Evolutionary conservation across 2,888 invertebrate species (phyloP).

Genomic region (Noctua janthe): DNA sequence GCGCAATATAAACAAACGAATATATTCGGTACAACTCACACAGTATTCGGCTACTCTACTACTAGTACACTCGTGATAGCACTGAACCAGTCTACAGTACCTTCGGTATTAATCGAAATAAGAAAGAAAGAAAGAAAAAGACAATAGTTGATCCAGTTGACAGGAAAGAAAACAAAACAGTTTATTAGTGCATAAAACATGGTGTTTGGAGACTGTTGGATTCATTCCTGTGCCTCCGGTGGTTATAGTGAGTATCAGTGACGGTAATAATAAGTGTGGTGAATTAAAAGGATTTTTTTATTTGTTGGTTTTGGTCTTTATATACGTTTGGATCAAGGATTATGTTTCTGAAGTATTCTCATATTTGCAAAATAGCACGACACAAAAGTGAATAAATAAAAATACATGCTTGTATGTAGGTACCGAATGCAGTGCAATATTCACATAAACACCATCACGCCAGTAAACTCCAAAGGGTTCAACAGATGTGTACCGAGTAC

Average conservation of each 20-base stretch:
- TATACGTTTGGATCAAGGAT: neutral
- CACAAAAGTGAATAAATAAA: neutral
- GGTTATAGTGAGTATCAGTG: slow-evolving; percentile 68
- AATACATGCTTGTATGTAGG: neutral
- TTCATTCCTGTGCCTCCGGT: slow-evolving; percentile 75
- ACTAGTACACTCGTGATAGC: neutral
- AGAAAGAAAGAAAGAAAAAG: neutral
- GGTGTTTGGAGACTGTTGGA: slow-evolving; percentile 87
- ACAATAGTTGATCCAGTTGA: neutral
- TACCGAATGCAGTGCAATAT: neutral
- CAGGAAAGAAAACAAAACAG: neutral
- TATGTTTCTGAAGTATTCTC: neutral
- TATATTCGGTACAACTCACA: slow-evolving; percentile 8
- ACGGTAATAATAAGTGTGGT: neutral
- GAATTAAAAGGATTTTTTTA: neutral
- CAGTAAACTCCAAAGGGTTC: neutral
- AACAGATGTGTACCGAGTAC: neutral
- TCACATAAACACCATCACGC: neutral
- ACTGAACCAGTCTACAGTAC: neutral
- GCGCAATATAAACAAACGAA: slow-evolving; percentile 50
- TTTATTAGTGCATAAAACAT: slow-evolving; percentile 64
- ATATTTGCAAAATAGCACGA: neutral
- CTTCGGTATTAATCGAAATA: neutral
- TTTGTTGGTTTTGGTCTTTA: neutral
- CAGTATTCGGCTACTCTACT: neutral